Percentiles rank a stretch among this genome's conserved stretches.
Evolutionary conservation across 2,888 invertebrate genomes (phyloP).

Genomic region (Neoaliturus tenellus): DNA sequence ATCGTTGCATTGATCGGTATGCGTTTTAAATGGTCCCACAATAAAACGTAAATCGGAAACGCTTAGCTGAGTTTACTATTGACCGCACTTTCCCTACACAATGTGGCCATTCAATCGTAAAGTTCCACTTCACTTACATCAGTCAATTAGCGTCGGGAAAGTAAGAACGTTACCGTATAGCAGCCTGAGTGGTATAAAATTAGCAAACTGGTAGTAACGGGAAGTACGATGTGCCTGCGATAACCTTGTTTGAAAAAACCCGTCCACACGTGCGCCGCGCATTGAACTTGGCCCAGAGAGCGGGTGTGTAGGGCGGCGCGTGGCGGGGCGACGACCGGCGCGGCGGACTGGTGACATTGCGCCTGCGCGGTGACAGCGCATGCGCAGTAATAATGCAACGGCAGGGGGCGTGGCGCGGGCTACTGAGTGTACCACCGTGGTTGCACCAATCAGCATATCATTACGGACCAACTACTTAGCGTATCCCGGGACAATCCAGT

Average conservation of each 20-base stretch:
- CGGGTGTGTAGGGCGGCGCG: not conserved
- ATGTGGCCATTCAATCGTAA: not conserved
- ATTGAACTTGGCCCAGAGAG: not conserved
- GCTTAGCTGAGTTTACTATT: no score
- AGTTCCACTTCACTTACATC: not conserved
- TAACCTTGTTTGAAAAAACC: conserved; percentile 55
- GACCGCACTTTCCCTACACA: not conserved
- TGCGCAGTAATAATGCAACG: no score
- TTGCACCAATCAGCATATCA: not conserved
- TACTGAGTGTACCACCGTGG: not conserved
- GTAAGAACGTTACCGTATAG: not conserved
- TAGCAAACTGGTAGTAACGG: conserved; percentile 45
- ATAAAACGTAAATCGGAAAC: no score
- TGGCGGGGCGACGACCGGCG: not conserved
- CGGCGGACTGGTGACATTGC: not conserved
- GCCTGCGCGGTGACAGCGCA: not conserved
- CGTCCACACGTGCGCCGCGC: conserved; percentile 33
- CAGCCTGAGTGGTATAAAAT: not conserved
- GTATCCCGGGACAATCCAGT: not conserved
- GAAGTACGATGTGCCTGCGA: conserved; percentile 52
- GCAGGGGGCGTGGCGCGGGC: no score
- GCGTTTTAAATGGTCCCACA: no score
- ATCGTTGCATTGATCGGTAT: no score
- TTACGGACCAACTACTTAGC: not conserved
- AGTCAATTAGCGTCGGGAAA: not conserved